Percentiles rank a stretch among this genome's conserved stretches.
phyloP scores from a whole-genome alignment of 2,888 invertebrate genomes.

The Tetanocera ferruginea region DNA sequence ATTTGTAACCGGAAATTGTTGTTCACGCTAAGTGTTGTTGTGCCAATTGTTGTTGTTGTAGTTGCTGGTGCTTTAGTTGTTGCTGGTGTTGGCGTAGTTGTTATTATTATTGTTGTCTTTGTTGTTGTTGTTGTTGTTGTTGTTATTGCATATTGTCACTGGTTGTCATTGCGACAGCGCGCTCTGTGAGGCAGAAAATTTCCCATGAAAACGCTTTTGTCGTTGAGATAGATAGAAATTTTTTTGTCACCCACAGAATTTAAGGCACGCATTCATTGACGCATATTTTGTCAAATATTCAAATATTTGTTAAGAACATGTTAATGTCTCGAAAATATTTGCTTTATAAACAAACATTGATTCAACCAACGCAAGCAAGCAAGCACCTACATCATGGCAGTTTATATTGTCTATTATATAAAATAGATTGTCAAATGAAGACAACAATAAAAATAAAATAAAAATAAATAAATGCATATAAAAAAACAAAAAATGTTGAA shows the following conservation, averaged over 20 bases:
- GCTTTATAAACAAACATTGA: background rate
- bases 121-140: background rate
- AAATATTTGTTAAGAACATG: slow-evolving; percentile 9
- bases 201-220: background rate
- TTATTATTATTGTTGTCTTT: background rate
- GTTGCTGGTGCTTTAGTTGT: slow-evolving; percentile 2
- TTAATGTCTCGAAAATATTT: slow-evolving; percentile 14
- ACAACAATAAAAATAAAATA: background rate
- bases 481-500: background rate
- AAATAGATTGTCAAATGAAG: too few relatives aligned
- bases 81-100: background rate
- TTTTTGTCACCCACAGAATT: background rate
- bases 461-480: slow-evolving; percentile 23
- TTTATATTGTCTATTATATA: too few relatives aligned
- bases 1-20: slow-evolving; percentile 17
- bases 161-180: background rate
- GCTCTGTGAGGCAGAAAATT: slow-evolving; percentile 1
- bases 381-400: too few relatives aligned
- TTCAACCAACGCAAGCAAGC: background rate
- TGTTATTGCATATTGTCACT: background rate
- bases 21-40: background rate
- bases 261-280: slow-evolving; percentile 5
- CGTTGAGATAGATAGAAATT: background rate
- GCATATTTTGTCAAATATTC: background rate
- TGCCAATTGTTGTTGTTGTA: background rate